Base-by-base conservation (phyloP, 2,888 invertebrate genomes). In the Thalpophila matura region DNA sequence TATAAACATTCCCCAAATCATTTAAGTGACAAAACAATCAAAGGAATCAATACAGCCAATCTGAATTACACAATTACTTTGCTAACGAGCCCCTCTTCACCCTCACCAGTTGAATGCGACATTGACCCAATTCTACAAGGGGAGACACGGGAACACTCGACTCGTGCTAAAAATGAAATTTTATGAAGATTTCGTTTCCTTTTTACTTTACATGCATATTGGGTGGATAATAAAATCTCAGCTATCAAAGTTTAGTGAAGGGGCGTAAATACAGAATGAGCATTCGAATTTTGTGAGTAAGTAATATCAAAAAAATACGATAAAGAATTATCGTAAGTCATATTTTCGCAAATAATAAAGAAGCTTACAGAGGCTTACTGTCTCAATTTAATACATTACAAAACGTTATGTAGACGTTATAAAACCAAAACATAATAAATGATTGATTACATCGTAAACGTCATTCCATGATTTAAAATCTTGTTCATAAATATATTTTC, bases 51-150 rank as follows among this genome's bases (percentile, higher is more conserved):
- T 78, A 57, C 47, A 69, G 40, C 27, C 38, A 66, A 65, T 71
- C 68, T 79, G 73, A 84, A 83, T 79, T 78, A 73, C 61, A 77
- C 73, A 83, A 86, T 87, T 84, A 84, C 71, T 69, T 70, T 63
- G 60, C 60, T 47, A 60, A 77, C 72, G 77, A 70, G 77, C 74
- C 76, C 69, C 64, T 66, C 60, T 74, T 61, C 60, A 72, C 77
- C 77, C 80, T 58, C 62, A 79, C 79, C 86, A 87, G 91, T 93
- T 91, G 89, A 91, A 89, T 86, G 66, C 76, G 90, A 87, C 91
- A 90, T 87, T 91, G 91, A 91, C 91, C 91, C 65, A 89, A 80
- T 89, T 60, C 54, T 61, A 70, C 64, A 46, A 59, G 46, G 61
- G 74, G 65, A 63, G 53, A 59, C 42, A 24, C 47, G 77, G 72